Conservation (phyloP, 2,888 invertebrate species). For the Pheosia gnoma region DNA sequence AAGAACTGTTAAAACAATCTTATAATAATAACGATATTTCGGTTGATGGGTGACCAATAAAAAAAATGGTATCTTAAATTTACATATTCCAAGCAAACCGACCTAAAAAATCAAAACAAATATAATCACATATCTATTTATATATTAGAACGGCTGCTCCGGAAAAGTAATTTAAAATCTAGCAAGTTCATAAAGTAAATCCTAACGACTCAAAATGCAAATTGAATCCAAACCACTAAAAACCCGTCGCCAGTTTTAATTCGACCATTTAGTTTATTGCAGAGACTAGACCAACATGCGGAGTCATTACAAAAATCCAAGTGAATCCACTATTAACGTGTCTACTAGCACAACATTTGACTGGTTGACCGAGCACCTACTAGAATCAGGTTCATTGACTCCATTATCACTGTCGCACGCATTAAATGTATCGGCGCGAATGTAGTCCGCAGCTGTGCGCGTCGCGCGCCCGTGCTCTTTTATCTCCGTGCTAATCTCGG, state of each 20-base stretch:
- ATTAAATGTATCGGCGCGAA: slow-evolving; percentile 40
- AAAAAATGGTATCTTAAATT: too few relatives aligned
- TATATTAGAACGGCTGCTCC: neutral
- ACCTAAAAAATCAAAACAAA: too few relatives aligned
- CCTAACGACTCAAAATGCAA: neutral
- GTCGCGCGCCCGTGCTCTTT: slow-evolving; percentile 1
- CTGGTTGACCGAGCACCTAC: slow-evolving; percentile 24
- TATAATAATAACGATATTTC: too few relatives aligned
- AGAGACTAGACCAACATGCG: neutral
- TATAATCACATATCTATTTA: too few relatives aligned
- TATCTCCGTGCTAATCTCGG: slow-evolving; percentile 6
- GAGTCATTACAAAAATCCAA: slow-evolving; percentile 9
- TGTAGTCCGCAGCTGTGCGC: slow-evolving; percentile 57
- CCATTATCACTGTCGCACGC: slow-evolving; percentile 55
- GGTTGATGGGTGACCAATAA: too few relatives aligned
- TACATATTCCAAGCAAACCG: too few relatives aligned
- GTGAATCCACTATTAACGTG: slow-evolving; percentile 8
- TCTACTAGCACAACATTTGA: slow-evolving; percentile 17
- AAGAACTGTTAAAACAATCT: neutral
- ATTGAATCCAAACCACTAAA: neutral
- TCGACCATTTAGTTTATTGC: slow-evolving; percentile 1
- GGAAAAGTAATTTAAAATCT: neutral
- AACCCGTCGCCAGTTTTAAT: neutral
- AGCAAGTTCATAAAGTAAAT: neutral
- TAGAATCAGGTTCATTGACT: slow-evolving; percentile 58